Conservation (phyloP, 2,113 vertebrate genomes). For the human (Homo sapiens) region DNA sequence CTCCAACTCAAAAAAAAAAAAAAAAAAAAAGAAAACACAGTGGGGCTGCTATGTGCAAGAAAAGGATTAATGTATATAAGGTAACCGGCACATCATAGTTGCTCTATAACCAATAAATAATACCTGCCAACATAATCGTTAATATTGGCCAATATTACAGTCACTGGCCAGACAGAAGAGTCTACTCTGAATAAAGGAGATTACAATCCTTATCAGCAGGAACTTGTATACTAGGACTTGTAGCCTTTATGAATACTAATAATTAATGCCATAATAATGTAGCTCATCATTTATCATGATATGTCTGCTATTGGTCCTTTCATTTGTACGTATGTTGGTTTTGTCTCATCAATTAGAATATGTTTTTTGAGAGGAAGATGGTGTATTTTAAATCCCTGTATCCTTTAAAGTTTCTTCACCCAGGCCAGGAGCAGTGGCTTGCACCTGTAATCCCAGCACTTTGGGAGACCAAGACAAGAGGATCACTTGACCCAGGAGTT, state of each 20-base stretch:
- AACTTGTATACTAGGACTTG: not conserved
- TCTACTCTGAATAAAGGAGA: not conserved
- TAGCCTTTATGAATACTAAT: not conserved
- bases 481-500: too few relatives aligned
- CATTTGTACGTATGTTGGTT: constrained; percentile 7
- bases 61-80: not conserved
- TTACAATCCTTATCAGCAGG: not conserved
- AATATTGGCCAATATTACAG: not conserved
- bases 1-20: too few relatives aligned
- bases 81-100: not conserved
- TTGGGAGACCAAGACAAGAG: too few relatives aligned
- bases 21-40: not conserved
- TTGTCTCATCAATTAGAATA: not conserved
- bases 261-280: not conserved
- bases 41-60: not conserved
- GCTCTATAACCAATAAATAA: not conserved
- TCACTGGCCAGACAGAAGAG: not conserved
- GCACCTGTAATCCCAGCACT: too few relatives aligned
- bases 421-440: too few relatives aligned
- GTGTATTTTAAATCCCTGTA: not conserved
- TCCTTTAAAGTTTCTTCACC: not conserved
- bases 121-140: not conserved
- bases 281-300: not conserved
- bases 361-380: not conserved
- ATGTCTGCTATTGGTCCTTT: not conserved